phyloP scores from a whole-genome alignment of 2,113 vertebrate genomes.

The Todiramphus chloris region DNA sequence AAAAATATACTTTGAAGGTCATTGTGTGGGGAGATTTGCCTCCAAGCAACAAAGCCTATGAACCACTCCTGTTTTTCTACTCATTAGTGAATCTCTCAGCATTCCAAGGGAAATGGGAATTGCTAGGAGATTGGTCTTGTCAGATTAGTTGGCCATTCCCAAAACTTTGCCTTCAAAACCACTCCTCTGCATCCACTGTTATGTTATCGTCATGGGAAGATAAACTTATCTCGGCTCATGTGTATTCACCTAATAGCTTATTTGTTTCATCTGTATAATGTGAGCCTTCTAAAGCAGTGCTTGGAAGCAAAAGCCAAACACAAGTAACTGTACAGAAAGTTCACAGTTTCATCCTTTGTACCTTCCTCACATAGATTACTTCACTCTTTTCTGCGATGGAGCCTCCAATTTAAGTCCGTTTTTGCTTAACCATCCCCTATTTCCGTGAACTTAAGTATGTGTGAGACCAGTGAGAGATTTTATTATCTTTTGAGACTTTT shows the following conservation, averaged over 20 bases:
- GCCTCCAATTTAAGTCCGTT: neutral
- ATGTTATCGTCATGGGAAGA: neutral
- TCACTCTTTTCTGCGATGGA: neutral
- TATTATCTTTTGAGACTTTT: neutral
- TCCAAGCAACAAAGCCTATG: neutral
- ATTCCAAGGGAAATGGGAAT: neutral
- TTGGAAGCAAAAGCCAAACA: slow-evolving; percentile 1
- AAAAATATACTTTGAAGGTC: slow-evolving; percentile 23
- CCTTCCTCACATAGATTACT: neutral
- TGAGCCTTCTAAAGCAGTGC: neutral
- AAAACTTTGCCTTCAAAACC: neutral
- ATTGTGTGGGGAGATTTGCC: neutral
- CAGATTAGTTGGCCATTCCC: neutral
- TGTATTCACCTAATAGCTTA: neutral
- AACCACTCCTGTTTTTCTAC: neutral
- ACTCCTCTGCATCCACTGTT: neutral
- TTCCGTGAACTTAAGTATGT: neutral
- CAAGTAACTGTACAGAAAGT: neutral
- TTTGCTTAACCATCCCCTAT: neutral
- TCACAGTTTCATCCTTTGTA: neutral
- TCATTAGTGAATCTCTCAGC: rapidly evolving
- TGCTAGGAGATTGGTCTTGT: neutral
- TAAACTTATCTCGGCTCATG: neutral
- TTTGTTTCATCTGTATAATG: neutral
- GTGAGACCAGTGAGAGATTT: slow-evolving; percentile 24